Conservation (phyloP, 1,140 invertebrate genomes). For the Scylla paramamosain region DNA sequence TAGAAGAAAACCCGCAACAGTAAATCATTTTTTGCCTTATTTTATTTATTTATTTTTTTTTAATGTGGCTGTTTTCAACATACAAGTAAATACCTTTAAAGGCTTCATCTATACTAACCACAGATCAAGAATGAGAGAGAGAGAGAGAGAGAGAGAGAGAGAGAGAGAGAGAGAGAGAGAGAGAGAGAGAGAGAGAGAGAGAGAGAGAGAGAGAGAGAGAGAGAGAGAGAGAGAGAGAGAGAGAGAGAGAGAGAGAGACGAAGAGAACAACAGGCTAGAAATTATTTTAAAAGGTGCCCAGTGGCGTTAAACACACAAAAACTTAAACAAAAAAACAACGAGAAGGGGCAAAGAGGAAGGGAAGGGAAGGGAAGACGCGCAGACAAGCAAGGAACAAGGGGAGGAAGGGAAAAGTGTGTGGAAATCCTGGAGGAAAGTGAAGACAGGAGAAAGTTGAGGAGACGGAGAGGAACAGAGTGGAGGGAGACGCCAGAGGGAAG, state of each 20-base stretch:
- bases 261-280: too few species aligned
- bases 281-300: not conserved
- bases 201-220: not conserved
- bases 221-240: not conserved
- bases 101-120: not conserved
- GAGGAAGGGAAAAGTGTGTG: not conserved
- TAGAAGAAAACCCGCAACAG: too few species aligned
- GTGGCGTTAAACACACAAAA: not conserved
- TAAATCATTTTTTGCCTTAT: too few species aligned
- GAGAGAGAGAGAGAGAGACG: not conserved
- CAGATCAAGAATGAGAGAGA: not conserved
- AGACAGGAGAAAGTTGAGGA: not conserved
- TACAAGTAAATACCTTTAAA: too few species aligned
- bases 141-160: conserved; percentile 3
- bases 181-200: not conserved
- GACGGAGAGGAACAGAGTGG: not conserved
- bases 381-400: not conserved
- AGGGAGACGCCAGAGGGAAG: not conserved
- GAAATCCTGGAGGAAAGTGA: not conserved
- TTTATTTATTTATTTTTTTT: too few species aligned
- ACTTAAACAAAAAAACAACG: not conserved
- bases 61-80: too few species aligned
- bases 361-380: not conserved
- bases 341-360: not conserved
- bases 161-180: not conserved